These are phyloP conservation scores for Osmerus eperlanus DNA, from an alignment of 2,113 vertebrate species.

Conservation along the genomic window DNA sequence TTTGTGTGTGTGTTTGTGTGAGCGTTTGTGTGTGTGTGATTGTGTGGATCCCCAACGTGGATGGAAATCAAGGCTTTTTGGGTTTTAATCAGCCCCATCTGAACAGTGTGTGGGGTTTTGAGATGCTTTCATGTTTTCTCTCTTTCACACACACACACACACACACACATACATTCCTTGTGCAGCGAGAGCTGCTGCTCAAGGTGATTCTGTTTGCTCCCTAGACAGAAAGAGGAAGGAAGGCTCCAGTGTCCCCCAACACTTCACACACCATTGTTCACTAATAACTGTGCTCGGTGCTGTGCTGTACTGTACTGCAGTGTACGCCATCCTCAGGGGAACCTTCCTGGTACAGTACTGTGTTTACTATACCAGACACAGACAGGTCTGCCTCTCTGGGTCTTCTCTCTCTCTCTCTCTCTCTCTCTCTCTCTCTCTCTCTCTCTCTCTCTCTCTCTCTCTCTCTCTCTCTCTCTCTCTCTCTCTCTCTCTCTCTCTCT, in stretches of 20 bases:
- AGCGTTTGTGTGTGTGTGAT: conserved; percentile 25
- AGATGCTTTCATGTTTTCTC: background rate
- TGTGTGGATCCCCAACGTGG: conserved; percentile 51
- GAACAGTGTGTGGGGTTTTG: conserved; percentile 3
- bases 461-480: conserved; percentile 37
- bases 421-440: conserved; percentile 22
- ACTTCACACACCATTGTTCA: conserved; percentile 51
- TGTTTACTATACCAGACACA: background rate
- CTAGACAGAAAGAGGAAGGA: background rate
- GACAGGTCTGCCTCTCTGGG: background rate
- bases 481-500: conserved; percentile 21
- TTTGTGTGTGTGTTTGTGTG: conserved; percentile 18
- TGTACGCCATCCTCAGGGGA: background rate
- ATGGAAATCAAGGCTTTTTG: conserved; percentile 65
- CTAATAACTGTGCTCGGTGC: background rate
- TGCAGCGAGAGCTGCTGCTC: conserved; percentile 8
- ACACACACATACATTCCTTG: conserved; percentile 12
- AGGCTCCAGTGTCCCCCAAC: conserved; percentile 44
- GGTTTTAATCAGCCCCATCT: conserved; percentile 59
- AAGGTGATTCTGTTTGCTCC: conserved; percentile 33
- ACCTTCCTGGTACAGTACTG: background rate
- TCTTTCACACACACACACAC: conserved; percentile 43
- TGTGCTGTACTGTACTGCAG: conserved; percentile 19
- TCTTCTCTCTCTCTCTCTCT: conserved; percentile 45
- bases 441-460: conserved; percentile 39